Evolutionary conservation across 2,797 vertebrate species (phyloP).

Genomic region (Schizopygopsis malacanthus): DNA sequence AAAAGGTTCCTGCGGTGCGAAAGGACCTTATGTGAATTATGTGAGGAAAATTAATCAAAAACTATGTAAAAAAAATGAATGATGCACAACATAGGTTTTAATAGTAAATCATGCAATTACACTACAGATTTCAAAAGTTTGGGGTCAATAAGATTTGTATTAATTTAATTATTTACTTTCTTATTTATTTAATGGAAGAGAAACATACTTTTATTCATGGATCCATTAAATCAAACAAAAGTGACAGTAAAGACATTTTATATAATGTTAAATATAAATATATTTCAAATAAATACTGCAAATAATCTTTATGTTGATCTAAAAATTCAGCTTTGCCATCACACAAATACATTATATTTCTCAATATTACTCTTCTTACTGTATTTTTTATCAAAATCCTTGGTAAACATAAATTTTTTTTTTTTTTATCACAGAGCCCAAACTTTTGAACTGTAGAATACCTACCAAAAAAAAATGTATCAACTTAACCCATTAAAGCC

Average conservation of each 20-base stretch:
- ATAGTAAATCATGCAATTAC: background rate
- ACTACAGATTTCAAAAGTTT: too few relatives aligned
- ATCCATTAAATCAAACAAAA: background rate
- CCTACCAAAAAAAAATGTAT: background rate
- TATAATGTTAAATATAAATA: too few relatives aligned
- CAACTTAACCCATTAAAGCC: background rate
- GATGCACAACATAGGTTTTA: background rate
- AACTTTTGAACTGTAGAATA: background rate
- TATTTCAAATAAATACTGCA: background rate
- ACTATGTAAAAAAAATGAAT: background rate
- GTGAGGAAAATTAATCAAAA: background rate
- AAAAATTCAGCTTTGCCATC: background rate
- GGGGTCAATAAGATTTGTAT: too few relatives aligned
- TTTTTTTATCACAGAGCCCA: background rate
- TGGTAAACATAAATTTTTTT: background rate
- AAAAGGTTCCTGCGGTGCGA: too few relatives aligned
- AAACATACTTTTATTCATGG: background rate
- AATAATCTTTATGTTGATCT: background rate
- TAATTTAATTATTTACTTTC: background rate
- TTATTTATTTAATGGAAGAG: background rate
- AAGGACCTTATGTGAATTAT: background rate
- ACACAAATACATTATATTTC: background rate
- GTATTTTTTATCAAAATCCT: background rate
- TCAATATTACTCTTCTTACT: background rate
- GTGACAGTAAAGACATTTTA: background rate